Base-by-base conservation (phyloP, 2,797 vertebrate species). In the Rachycentron canadum region DNA sequence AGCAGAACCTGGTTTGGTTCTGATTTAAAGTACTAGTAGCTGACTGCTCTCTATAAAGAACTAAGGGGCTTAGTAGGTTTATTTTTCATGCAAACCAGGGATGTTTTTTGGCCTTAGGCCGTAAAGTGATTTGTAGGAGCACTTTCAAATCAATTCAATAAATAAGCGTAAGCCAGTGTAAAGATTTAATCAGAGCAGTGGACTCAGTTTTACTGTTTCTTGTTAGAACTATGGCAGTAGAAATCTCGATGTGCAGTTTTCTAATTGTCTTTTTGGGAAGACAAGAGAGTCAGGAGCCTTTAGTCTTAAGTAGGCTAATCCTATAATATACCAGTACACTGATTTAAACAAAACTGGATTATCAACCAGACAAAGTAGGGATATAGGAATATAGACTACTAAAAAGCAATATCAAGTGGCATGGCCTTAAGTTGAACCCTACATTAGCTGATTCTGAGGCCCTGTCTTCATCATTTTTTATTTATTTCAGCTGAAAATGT, bases 1-100 rank as follows among this genome's bases (percentile, higher is more conserved):
- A 57, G 26, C 60, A 52, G 41, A 43, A 43, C 13, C 49, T 23
- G 26, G 12, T 52, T 52, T 52, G 23, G 23, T 26, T 52, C 49
- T 14, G n/a, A 52, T 12, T 52, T 23, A 25, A 52, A 13, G 23
- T 16, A 26, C 23, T 26, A 52, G 49, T 26, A 25, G 12, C 49
- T 52, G 25, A 53, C 14, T 28, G 14, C 50, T 53, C 16, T 7
- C 6, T 28, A 3, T 53, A 28, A 28, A 53, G 10, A 17, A 41
- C 40, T 52, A 8, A 50, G 0, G 17, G 6, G 12, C 26, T 23
- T 58, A 8, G 40, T 56, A 14, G 17, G 34, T 28, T 60, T 55
- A 45, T 40, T 60, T 61, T 53, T 58, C 40, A 45, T 41, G 49
- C 19, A 47, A 38, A 55, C 30, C 55, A 53, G 50, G 26, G 25